Conservation (phyloP, 2,113 vertebrate genomes). For the Phalacrocorax pelagicus region DNA sequence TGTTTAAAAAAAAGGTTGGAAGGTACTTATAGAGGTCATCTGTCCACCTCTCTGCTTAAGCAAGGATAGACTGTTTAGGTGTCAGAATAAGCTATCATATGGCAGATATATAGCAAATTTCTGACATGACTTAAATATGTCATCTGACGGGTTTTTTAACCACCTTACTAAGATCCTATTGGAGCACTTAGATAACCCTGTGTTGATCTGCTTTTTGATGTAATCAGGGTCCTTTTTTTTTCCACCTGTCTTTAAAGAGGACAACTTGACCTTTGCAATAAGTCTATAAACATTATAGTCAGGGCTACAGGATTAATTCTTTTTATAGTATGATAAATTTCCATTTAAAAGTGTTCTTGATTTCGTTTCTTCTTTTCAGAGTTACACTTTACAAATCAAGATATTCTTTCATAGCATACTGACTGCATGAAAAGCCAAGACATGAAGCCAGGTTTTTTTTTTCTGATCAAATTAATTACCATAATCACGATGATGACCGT, state of each 20-base stretch:
- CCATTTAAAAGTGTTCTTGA: background rate
- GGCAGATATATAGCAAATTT: background rate
- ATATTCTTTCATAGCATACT: background rate
- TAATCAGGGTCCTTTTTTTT: background rate
- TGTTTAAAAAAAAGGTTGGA: background rate
- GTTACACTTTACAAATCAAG: background rate
- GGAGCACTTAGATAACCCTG: background rate
- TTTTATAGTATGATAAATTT: background rate
- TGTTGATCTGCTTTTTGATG: background rate
- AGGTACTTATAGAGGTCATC: background rate
- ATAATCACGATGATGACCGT: background rate
- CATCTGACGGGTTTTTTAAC: background rate
- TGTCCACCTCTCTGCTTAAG: background rate
- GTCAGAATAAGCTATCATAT: background rate
- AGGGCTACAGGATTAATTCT: background rate
- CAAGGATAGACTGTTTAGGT: background rate
- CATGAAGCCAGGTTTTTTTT: background rate
- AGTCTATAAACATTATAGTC: background rate
- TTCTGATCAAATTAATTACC: background rate
- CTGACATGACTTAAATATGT: fast-evolving
- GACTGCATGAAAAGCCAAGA: background rate
- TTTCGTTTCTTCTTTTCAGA: background rate
- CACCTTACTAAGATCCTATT: background rate
- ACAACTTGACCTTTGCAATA: background rate
- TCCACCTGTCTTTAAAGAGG: background rate